Percentiles rank a stretch among this genome's conserved stretches.
Conservation (phyloP, 2,888 invertebrate genomes). For the Mesorhabditis spiculigera region DNA sequence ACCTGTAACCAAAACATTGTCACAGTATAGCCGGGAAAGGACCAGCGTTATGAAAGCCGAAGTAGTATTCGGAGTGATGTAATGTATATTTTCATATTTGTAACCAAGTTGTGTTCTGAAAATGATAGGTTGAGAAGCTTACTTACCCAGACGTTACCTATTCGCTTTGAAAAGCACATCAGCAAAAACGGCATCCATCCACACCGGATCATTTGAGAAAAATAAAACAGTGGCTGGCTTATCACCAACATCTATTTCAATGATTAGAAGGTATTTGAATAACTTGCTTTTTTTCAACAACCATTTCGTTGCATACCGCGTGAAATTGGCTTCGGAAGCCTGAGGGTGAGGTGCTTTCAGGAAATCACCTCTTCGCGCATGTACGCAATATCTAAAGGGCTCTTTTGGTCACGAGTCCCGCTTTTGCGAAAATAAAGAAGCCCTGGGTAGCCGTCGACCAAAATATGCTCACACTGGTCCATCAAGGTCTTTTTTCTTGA, state of each 20-base stretch:
- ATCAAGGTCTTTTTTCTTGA: not conserved
- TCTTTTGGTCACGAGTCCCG: not conserved
- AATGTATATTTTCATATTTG: not conserved
- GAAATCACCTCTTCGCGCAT: not conserved
- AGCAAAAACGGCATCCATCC: not conserved
- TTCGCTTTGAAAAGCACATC: not conserved
- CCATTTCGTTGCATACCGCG: not conserved
- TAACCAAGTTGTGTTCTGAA: not conserved
- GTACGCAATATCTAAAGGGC: not conserved
- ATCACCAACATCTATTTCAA: not conserved
- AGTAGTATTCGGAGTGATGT: conserved; percentile 5
- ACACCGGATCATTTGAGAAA: not conserved
- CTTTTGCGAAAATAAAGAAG: not conserved
- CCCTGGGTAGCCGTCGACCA: not conserved
- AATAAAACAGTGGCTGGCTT: not conserved
- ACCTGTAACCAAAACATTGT: not conserved
- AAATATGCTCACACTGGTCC: not conserved
- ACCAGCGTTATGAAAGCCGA: not conserved
- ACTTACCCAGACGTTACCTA: not conserved
- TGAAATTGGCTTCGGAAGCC: not conserved
- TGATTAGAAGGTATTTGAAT: not conserved
- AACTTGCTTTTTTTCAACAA: too few species aligned
- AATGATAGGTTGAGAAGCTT: not conserved
- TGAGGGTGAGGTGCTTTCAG: not conserved
- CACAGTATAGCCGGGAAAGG: not conserved